Conservation (phyloP, 2,888 invertebrate species). For the Melinaea menophilus region DNA sequence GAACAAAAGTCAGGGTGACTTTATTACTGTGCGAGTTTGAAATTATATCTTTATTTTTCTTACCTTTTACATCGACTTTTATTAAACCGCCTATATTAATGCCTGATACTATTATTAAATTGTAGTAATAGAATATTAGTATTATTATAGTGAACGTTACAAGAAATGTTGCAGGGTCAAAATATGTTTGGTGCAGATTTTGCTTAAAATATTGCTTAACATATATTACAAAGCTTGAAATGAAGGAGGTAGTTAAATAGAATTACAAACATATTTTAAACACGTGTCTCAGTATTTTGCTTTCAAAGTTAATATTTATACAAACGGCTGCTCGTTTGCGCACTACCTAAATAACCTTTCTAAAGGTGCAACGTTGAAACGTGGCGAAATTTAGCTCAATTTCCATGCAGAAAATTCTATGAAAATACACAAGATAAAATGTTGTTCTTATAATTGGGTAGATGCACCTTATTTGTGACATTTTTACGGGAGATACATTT, state of each 20-base stretch:
- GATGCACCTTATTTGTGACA: conserved; percentile 69
- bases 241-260: conserved; percentile 25
- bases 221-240: conserved; percentile 18
- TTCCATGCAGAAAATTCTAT: conserved; percentile 59
- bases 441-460: conserved; percentile 74
- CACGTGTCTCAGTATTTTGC: conserved; percentile 29
- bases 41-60: neutral
- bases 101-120: too few relatives aligned
- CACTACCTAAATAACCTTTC: conserved; percentile 43
- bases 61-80: neutral
- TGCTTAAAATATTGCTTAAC: neutral
- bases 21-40: neutral
- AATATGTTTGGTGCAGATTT: neutral
- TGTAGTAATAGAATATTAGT: too few relatives aligned
- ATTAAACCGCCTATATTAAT: neutral
- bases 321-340: conserved; percentile 38
- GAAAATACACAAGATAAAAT: conserved; percentile 70
- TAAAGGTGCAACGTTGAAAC: conserved; percentile 45
- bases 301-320: conserved; percentile 52
- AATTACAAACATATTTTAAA: conserved; percentile 28
- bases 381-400: conserved; percentile 55
- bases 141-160: too few relatives aligned
- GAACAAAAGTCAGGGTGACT: conserved; percentile 5
- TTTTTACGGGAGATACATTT: conserved; percentile 62
- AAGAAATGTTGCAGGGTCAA: neutral